Conservation (phyloP, 2,888 invertebrate genomes). For the Drosophila maculinotata region DNA sequence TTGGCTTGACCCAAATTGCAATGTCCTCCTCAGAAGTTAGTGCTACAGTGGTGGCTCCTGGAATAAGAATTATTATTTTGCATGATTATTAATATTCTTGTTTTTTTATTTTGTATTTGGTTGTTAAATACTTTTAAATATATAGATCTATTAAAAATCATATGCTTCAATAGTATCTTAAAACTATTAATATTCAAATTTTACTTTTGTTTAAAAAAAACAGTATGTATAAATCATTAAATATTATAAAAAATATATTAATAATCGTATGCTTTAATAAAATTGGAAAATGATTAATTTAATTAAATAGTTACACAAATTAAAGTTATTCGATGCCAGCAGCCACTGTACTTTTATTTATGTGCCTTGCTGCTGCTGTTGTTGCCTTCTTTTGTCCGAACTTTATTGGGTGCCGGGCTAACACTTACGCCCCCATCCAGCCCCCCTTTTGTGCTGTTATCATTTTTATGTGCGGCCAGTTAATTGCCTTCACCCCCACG, state of each 20-base stretch:
- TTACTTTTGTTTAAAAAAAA: no score
- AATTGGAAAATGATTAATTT: no score
- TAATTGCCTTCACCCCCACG: constrained; percentile 58
- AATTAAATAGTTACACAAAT: no score
- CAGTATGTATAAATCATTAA: no score
- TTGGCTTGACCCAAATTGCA: constrained; percentile 73
- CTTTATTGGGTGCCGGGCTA: constrained; percentile 43
- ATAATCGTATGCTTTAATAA: no score
- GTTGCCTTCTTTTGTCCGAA: constrained; percentile 55
- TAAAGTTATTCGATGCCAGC: neutral
- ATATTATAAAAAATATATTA: no score
- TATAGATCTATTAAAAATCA: no score
- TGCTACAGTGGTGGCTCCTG: constrained; percentile 1
- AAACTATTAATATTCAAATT: no score
- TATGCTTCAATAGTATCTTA: no score
- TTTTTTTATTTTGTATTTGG: no score
- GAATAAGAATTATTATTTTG: neutral
- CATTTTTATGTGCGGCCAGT: constrained; percentile 73
- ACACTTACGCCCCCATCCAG: constrained; percentile 6
- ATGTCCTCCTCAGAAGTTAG: constrained; percentile 33
- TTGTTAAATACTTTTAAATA: no score
- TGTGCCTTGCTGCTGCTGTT: constrained; percentile 27
- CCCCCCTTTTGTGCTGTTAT: constrained; percentile 40
- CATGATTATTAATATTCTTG: neutral
- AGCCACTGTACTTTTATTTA: constrained; percentile 19